Base-by-base conservation (phyloP, 2,113 vertebrate species). In the Machaerirhynchus nigripectus region DNA sequence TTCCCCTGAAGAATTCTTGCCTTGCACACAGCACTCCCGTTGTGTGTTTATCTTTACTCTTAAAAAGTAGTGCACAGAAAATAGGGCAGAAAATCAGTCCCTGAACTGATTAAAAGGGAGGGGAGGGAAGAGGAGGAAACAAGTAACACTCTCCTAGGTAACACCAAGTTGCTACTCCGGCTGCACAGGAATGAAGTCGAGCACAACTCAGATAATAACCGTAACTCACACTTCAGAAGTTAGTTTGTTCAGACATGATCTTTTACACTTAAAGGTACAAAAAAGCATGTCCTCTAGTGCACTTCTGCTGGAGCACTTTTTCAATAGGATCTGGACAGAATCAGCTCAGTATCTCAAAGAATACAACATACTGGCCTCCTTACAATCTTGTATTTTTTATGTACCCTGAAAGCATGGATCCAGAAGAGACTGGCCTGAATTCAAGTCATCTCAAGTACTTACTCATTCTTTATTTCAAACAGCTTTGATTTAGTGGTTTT, bases 381-480 rank as follows among this genome's bases (percentile, higher is more conserved):
- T 67, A 24, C 0, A 0, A 37, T 74, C n/a, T 80, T 87, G 28
- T 68, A 28, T 33, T 61, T 92, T 92, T 69, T 40, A 84, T 31
- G 30, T 31, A 74, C 27, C 55, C 39, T 64, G 44, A 93, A 92
- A 92, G 68, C 60, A 60, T 3, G 8, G 64, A 67, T 83, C 60
- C 86, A 89, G 84, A 87, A 74, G 12, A 87, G 44, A 84, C 76
- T 89, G 95, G 76, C 53, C 82, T 61, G 30, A 73, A 87, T 75
- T 95, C 76, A 95, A 94, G 49, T n/a, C 4, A 65, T 86, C 88
- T 94, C 52, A 87, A 95, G 91, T 91, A 87, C 94, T 84, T 89
- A 92, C 39, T 95, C 73, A 81, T 67, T 93, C 47, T 19, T 24
- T 52, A 17, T 89, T 95, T 89, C 96, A 96, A 92, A 92, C 64